Evolutionary conservation across 2,888 invertebrate genomes (phyloP).

Genomic region (Ennomos quercinarius): DNA sequence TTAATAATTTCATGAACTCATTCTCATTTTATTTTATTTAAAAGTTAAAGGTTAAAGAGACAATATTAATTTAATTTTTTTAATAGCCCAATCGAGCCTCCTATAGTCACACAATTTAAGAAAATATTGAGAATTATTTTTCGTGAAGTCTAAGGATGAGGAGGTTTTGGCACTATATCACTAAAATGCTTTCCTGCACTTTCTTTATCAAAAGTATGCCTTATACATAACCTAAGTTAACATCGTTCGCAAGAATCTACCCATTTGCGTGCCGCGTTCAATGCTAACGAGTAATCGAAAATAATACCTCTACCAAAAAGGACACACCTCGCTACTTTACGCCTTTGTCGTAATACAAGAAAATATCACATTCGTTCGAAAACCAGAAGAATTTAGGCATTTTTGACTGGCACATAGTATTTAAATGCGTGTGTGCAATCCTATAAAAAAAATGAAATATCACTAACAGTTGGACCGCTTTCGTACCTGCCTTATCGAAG

Average conservation of each 20-base stretch:
- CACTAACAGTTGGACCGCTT: not conserved
- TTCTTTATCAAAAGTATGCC: not conserved
- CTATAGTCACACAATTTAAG: no score
- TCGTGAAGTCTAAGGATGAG: no score
- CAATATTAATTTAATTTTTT: no score
- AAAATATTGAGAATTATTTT: no score
- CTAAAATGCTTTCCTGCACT: not conserved
- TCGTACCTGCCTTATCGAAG: not conserved
- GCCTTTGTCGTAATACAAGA: slow-evolving; percentile 4
- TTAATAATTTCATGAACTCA: no score
- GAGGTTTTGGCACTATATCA: no score
- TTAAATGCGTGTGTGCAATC: not conserved
- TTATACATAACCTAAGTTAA: slow-evolving; percentile 1
- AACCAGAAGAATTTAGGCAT: not conserved
- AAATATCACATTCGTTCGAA: not conserved
- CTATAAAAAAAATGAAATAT: slow-evolving; percentile 3
- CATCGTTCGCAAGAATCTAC: slow-evolving; percentile 23
- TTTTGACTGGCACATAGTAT: not conserved
- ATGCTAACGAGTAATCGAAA: slow-evolving; percentile 43
- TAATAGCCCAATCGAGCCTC: no score
- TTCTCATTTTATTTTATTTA: no score
- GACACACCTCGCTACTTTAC: not conserved
- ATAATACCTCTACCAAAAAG: slow-evolving; percentile 16
- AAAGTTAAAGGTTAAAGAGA: no score
- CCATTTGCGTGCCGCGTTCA: slow-evolving; percentile 38